A percentile compares a stretch with the other conserved stretches of the same genome.
Conservation (phyloP, 2,113 vertebrate species). For the Caracal caracal region DNA sequence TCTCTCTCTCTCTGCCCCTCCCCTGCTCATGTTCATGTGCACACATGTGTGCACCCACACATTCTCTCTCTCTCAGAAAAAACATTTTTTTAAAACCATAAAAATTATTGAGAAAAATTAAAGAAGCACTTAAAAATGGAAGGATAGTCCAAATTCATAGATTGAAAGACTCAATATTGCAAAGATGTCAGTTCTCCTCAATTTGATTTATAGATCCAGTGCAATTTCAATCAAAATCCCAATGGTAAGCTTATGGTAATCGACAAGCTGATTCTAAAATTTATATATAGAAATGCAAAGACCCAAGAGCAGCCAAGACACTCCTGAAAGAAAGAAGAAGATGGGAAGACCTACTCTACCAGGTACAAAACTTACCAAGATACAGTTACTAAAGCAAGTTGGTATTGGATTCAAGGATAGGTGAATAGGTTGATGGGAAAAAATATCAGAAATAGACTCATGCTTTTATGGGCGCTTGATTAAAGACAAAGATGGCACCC, state of each 20-base stretch:
- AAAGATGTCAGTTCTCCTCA: not conserved
- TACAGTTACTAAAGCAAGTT: not conserved
- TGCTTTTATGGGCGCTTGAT: not conserved
- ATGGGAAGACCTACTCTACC: not conserved
- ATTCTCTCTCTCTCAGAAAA: no score
- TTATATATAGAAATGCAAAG: not conserved
- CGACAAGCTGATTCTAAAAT: not conserved
- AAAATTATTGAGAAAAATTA: not conserved
- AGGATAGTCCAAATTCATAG: not conserved
- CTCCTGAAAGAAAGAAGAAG: not conserved
- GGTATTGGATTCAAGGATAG: not conserved
- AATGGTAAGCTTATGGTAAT: not conserved
- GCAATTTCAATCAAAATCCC: not conserved
- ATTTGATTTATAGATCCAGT: not conserved
- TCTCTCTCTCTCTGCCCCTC: no score
- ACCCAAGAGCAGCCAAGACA: not conserved
- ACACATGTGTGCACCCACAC: no score
- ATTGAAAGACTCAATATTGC: not conserved
- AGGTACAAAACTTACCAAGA: not conserved
- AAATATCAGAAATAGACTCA: not conserved
- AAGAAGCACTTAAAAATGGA: not conserved
- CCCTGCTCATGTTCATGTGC: no score
- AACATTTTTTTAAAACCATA: not conserved
- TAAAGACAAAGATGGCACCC: not conserved
- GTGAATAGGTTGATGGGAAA: not conserved